Base-by-base conservation (phyloP, 2,888 invertebrate species). In the Caenorhabditis macrosperma region DNA sequence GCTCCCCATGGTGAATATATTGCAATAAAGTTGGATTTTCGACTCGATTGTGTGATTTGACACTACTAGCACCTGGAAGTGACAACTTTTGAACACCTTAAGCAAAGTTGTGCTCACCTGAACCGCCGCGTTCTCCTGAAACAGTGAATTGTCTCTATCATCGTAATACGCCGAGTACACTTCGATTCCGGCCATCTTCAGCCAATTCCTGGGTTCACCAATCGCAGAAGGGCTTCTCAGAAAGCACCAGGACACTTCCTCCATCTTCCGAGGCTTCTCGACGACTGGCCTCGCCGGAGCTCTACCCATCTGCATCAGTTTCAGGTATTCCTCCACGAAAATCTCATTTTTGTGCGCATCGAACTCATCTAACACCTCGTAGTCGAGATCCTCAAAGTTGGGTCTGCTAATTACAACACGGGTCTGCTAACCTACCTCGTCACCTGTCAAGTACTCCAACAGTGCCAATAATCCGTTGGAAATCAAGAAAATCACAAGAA, bases 161-260 rank as follows among this genome's bases (percentile, higher is more conserved):
- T 90, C 90, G 61, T 81, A 77, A 78, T 89, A 88, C 1, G 90
- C 90, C 7, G 86, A 86, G 72, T 75, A 90, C 0, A 90, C 52
- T 46, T 83, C 82, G 35, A 89, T 79, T 15, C 67, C 71, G 22
- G 75, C 71, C 48, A 82, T 72, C 44, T 64, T 64, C 17, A 76
- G 38, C 85, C 86, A 85, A 33, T 54, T 60, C 59, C 75, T 54
- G 1, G 48, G 24, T 12, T 69, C 48, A 10, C 17, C 20, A 10
- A 81, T 44, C 10, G 28, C 48, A 15, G 52, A 33, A 10, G 83
- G 81, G 9, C 2, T 17, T 2, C 26, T 38, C 22, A 78, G n/a
- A 44, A 83, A 85, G 28, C 79, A 75, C 78, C 82, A 82, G 50
- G 64, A 80, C 77, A 69, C 74, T 28, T 86, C 84, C 17, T 66